phyloP scores from a whole-genome alignment of 1,140 invertebrate species.

The Melitaea cinxia region DNA sequence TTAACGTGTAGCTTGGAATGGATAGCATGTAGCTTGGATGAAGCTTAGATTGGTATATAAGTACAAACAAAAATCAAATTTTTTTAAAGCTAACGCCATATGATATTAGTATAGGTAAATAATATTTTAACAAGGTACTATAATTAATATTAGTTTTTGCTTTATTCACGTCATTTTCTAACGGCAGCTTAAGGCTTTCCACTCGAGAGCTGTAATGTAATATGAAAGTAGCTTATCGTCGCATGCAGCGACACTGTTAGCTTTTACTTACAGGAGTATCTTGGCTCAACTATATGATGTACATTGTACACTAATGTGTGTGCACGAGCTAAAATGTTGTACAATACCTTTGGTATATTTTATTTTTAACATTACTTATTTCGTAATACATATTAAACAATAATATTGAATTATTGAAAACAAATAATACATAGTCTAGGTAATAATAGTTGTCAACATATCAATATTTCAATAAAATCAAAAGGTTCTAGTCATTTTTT shows the following conservation, averaged over 20 bases:
- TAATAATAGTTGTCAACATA: too few relatives aligned
- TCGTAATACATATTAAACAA: too few relatives aligned
- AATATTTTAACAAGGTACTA: not conserved
- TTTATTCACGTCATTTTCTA: not conserved
- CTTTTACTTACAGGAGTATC: conserved; percentile 5
- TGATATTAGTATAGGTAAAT: not conserved
- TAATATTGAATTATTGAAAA: too few relatives aligned
- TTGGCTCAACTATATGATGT: not conserved
- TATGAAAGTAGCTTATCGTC: conserved; percentile 5
- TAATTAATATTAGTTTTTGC: not conserved
- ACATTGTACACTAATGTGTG: not conserved
- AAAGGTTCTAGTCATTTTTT: too few relatives aligned
- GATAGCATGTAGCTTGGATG: too few relatives aligned
- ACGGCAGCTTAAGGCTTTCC: conserved; percentile 3
- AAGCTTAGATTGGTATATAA: too few relatives aligned
- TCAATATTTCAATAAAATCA: too few relatives aligned
- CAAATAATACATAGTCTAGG: too few relatives aligned
- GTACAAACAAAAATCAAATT: too few relatives aligned
- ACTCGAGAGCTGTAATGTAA: not conserved
- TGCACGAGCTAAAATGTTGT: not conserved
- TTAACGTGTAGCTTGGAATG: too few relatives aligned
- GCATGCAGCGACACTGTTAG: conserved; percentile 1
- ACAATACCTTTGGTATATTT: not conserved
- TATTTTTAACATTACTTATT: not conserved
- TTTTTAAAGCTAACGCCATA: too few relatives aligned